Percentiles rank a stretch among this genome's conserved stretches.
Evolutionary conservation across 2,888 invertebrate genomes (phyloP).

Genomic region (Incurvaria masculella): DNA sequence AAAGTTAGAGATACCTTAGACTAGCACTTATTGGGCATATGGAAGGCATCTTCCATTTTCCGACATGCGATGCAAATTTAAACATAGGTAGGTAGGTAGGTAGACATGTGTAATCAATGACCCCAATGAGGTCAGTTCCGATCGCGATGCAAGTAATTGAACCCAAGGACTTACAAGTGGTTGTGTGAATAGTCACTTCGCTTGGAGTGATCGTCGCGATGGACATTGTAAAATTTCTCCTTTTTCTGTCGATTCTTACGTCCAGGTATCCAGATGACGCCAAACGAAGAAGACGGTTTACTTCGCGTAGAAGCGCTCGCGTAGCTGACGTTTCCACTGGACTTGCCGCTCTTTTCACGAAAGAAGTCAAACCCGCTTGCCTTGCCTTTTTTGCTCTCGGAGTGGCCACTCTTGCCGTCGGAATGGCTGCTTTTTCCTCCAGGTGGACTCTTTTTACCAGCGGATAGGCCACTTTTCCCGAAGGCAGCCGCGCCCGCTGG

Average conservation of each 20-base stretch:
- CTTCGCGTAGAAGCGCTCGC: conserved; percentile 24
- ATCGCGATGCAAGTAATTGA: no score
- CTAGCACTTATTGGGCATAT: no score
- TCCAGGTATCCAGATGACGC: conserved; percentile 42
- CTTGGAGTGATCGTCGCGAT: conserved; percentile 25
- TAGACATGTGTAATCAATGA: no score
- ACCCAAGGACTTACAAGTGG: background rate
- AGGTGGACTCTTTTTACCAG: background rate
- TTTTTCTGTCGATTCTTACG: conserved; percentile 34
- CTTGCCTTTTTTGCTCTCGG: no score
- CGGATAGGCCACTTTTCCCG: no score
- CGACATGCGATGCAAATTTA: no score
- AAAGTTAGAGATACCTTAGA: no score
- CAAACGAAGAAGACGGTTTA: conserved; percentile 30
- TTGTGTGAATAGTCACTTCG: background rate
- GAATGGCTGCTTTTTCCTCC: background rate
- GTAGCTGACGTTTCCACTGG: conserved; percentile 22
- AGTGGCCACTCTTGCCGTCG: background rate
- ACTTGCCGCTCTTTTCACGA: no score
- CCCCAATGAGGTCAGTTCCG: no score
- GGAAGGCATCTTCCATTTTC: no score
- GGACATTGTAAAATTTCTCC: conserved; percentile 31
- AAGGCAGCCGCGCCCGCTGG: background rate
- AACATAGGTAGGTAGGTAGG: no score
- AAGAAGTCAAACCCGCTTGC: no score